Conservation (phyloP, 1,140 invertebrate species). For the Drosophila auraria region DNA sequence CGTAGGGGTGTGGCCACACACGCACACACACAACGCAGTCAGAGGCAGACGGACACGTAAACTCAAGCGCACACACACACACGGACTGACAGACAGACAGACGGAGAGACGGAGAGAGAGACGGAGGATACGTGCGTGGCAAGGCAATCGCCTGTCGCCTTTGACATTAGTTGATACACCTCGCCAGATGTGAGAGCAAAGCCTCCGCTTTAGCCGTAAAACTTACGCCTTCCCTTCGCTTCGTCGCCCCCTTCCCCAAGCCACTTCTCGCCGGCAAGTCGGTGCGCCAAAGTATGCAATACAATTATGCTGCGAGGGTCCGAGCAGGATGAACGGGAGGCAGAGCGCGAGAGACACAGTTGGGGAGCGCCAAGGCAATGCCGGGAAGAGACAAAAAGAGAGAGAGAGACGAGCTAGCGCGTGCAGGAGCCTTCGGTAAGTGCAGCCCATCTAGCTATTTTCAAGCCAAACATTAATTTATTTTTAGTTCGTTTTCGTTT, state of each 20-base stretch:
- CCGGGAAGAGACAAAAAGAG: background rate
- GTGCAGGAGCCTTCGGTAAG: slow-evolving; percentile 20
- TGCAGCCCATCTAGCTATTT: background rate
- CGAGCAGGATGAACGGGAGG: background rate
- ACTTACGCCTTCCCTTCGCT: slow-evolving; percentile 7
- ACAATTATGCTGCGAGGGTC: slow-evolving; percentile 58
- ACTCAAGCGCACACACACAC: background rate
- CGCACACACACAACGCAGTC: background rate
- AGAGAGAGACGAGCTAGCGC: slow-evolving; percentile 19
- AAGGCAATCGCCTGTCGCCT: slow-evolving; percentile 41
- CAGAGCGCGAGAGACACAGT: background rate
- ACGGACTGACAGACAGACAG: slow-evolving; percentile 9
- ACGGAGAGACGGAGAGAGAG: slow-evolving; percentile 11
- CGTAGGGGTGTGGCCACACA: slow-evolving; percentile 31
- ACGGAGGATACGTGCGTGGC: slow-evolving; percentile 24
- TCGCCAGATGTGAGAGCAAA: slow-evolving; percentile 33
- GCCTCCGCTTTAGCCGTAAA: slow-evolving; percentile 37
- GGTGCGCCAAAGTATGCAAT: slow-evolving; percentile 65
- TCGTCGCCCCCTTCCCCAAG: background rate
- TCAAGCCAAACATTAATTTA: background rate
- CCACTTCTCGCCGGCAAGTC: slow-evolving; percentile 10
- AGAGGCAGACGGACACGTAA: slow-evolving; percentile 7
- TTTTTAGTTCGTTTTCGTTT: background rate
- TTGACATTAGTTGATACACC: slow-evolving; percentile 57
- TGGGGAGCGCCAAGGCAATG: background rate